Evolutionary conservation across 2,888 invertebrate species (phyloP), one percentile per base, ranked within the genome.

Genomic region (Troides helena): DNA sequence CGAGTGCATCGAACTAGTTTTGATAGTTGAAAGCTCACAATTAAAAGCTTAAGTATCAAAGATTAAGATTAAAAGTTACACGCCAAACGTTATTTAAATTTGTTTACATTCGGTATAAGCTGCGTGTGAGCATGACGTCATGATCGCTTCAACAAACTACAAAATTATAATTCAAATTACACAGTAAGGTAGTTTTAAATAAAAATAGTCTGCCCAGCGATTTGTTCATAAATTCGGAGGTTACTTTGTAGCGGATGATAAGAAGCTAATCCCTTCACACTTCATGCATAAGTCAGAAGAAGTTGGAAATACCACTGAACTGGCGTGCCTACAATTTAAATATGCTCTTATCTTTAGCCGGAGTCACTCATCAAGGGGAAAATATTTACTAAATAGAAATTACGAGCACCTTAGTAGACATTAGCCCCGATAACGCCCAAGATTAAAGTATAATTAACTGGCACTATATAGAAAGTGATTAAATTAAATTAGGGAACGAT

Each of bases 371-470:
- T 87, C 87, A 85, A 80, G 80, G 81, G 80, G 80, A 83, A 90
- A 90, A 90, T 90, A 90, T 91, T 91, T 89, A 90, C 88, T 77
- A 84, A 87, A 87, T 81, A 88, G 79, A 81, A 85, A 82, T 86
- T 83, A 87, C 81, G 78, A 74, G 81, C 81, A 78, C 77, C 75
- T 74, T 76, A 74, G 78, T 78, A 83, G 85, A 83, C 84, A 79
- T 81, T 77, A 77, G 76, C 79, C 70, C 74, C 85, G 90, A 90
- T 90, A 88, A 88, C 75, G 72, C 69, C 56, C 36, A 70, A 83
- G 91, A 90, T 90, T 88, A 87, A 30, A 78, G 77, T 79, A 84
- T 89, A 90, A 90, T 89, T 89, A 90, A 87, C 81, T 76, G 76
- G 80, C 81, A 81, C 82, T 81, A 81, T 80, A 79, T 80, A 84